Evolutionary conservation across 2,888 invertebrate species (phyloP), one percentile per base, ranked within the genome.

Genomic region (Ditylenchus weischeri): DNA sequence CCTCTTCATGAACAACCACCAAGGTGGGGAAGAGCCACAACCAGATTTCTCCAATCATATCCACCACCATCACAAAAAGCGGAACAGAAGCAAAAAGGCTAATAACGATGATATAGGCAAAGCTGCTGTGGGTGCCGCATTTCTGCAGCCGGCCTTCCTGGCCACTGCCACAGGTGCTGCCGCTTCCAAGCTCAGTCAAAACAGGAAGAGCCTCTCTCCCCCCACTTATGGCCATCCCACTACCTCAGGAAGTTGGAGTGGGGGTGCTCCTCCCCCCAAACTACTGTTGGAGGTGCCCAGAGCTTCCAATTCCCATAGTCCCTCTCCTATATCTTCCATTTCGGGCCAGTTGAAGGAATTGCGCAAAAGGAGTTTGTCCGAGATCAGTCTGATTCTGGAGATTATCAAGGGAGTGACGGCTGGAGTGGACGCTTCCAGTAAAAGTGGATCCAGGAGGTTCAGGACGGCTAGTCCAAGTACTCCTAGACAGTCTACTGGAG

Each of bases 341-440:
- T 15, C 50, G 21, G 23, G 51, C 19, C 38, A 50, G 36, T 60
- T 76, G 35, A 60, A 64, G 47, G 72, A 77, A 48, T 69, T 80
- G 49, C 74, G 79, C 21, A 71, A 76, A 63, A 75, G 76, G 65
- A 76, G 76, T 51, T 72, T 76, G 21, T 73, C 74, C 29, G 80
- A 80, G 65, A 65, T 80, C 59, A 74, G 73, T 57, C 69, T 80
- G n/a, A 78, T 80, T 15, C 70, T 80, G 64, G 80, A 78, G 62
- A 76, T 77, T 10, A 59, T 80, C 29, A 70, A 78, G 13, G 76
- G 77, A 23, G 72, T 51, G 0, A 48, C 57, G 18, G 65, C 50
- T 47, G 62, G 29, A 23, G 58, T 64, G 35, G 57, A 60, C 29
- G 1, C 21, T 36, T 29, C 50, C n/a, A 65, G n/a, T 71, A 68